Conservation (phyloP, 2,113 vertebrate genomes). For the Pavo muticus region DNA sequence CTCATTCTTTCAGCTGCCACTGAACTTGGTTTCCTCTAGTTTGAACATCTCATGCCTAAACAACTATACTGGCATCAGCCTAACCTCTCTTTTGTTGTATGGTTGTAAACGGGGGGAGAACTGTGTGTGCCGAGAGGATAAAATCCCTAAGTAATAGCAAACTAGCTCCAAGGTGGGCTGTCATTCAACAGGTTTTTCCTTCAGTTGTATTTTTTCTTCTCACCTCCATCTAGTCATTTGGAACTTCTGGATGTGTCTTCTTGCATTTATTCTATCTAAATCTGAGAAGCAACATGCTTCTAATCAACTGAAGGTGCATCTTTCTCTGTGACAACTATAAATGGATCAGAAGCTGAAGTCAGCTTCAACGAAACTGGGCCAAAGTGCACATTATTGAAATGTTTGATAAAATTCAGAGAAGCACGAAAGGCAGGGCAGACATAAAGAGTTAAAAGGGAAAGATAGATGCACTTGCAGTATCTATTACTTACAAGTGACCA, state of each 20-base stretch:
- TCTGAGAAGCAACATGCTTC: not conserved
- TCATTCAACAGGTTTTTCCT: not conserved
- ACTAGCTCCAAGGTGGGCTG: not conserved
- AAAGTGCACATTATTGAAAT: not conserved
- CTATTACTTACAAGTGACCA: conserved; percentile 26
- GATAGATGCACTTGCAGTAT: conserved; percentile 49
- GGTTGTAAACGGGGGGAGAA: not conserved
- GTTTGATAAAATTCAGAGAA: conserved; percentile 12
- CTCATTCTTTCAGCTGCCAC: not conserved
- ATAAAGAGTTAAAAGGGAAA: conserved; percentile 51
- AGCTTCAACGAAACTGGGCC: not conserved
- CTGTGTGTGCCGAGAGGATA: not conserved
- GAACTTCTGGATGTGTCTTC: not conserved
- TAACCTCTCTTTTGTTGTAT: not conserved
- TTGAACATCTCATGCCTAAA: not conserved
- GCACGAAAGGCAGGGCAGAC: not conserved
- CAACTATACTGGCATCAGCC: not conserved
- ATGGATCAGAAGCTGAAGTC: not conserved
- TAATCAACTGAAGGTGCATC: not conserved
- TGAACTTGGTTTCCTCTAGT: not conserved
- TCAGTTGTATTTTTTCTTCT: not conserved
- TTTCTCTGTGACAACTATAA: not conserved
- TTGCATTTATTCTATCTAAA: not conserved
- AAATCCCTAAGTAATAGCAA: not conserved
- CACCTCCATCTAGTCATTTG: not conserved